These are phyloP conservation scores for Brachypalpus laphriformis DNA, from an alignment of 2,888 invertebrate species.

Conservation along the genomic window DNA sequence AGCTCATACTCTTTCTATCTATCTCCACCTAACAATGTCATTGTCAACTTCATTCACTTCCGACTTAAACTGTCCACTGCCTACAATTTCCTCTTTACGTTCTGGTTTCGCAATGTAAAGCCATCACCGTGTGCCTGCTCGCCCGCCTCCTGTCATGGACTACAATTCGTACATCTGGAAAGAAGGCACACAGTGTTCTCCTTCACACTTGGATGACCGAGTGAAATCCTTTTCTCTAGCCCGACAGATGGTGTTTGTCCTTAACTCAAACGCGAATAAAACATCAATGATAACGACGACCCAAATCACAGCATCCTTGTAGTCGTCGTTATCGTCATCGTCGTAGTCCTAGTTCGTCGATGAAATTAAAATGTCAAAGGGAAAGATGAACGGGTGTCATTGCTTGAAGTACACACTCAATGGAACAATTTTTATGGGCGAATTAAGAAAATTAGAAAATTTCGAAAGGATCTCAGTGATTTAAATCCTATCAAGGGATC, in stretches of 20 bases:
- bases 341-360: not conserved
- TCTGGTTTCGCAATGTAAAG: constrained; percentile 3
- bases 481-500: constrained; percentile 23
- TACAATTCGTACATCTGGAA: not conserved
- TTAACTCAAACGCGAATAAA: not conserved
- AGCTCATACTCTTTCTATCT: not conserved
- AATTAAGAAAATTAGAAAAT: constrained; percentile 33
- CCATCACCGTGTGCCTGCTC: not conserved
- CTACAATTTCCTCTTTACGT: constrained; percentile 20
- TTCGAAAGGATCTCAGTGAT: constrained; percentile 7
- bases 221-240: not conserved
- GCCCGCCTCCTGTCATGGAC: constrained; percentile 27
- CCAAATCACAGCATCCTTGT: constrained; percentile 2
- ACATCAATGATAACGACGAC: constrained; percentile 4
- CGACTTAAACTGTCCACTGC: constrained; percentile 40
- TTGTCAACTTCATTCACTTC: constrained; percentile 45
- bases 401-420: not conserved
- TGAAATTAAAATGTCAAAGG: constrained; percentile 25
- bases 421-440: not conserved
- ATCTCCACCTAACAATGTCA: constrained; percentile 1
- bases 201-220: constrained; percentile 14
- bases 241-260: not conserved
- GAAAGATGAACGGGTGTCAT: not conserved
- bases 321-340: too few species aligned
- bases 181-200: not conserved